These are phyloP conservation scores for Leptarthrus brevirostris DNA, from an alignment of 2,888 invertebrate genomes.

Conservation along the genomic window DNA sequence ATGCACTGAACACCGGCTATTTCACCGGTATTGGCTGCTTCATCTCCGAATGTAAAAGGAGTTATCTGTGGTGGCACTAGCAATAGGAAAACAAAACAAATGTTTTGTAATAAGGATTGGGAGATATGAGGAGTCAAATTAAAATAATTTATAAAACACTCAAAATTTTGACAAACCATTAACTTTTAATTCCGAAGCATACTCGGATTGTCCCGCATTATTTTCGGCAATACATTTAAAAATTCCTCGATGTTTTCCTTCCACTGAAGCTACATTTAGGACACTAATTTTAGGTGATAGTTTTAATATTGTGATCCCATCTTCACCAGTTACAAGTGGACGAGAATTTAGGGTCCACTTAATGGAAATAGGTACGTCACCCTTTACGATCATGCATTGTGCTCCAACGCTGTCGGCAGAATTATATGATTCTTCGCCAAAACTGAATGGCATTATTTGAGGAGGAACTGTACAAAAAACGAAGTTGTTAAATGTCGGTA, in stretches of 20 bases:
- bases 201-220: conserved; percentile 74
- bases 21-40: conserved; percentile 81
- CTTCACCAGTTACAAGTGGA: conserved; percentile 68
- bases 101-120: neutral
- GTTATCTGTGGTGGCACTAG: conserved; percentile 81
- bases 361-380: conserved; percentile 82
- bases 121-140: neutral
- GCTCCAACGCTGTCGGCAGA: conserved; percentile 77
- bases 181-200: conserved; percentile 76
- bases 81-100: neutral
- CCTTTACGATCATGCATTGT: conserved; percentile 79
- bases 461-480: conserved; percentile 74
- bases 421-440: conserved; percentile 77
- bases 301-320: conserved; percentile 68
- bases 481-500: no score
- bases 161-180: conserved; percentile 70
- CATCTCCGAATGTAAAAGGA: conserved; percentile 81
- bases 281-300: conserved; percentile 74
- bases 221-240: conserved; percentile 82
- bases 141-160: conserved; percentile 7
- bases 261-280: conserved; percentile 75
- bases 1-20: conserved; percentile 80
- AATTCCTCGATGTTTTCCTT: conserved; percentile 77
- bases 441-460: conserved; percentile 73
- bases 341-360: conserved; percentile 74